Evolutionary conservation across 2,797 vertebrate species (phyloP).

Genomic region (Ptychobarbus kaznakovi): DNA sequence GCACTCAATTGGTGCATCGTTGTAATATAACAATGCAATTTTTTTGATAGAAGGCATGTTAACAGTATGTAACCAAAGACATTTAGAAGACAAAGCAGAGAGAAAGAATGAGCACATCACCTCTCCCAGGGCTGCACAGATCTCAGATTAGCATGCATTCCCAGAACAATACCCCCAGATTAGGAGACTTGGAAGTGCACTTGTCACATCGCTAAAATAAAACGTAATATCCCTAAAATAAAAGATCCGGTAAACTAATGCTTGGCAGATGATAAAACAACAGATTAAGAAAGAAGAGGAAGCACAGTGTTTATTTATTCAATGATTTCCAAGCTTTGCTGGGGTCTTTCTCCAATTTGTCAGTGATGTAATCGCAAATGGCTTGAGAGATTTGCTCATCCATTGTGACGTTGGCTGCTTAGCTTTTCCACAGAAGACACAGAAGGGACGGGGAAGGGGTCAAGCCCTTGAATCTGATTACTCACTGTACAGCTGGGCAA

Average conservation of each 20-base stretch:
- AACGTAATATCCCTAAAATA: constrained; percentile 11
- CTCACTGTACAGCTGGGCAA: constrained; percentile 48
- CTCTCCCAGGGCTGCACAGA: constrained; percentile 11
- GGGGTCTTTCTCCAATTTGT: constrained; percentile 27
- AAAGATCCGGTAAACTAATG: constrained; percentile 54
- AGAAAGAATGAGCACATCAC: constrained; percentile 25
- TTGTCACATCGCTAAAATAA: constrained; percentile 41
- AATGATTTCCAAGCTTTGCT: constrained; percentile 18
- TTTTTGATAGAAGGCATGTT: not conserved
- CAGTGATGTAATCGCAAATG: constrained; percentile 34
- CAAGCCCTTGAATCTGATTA: constrained; percentile 49
- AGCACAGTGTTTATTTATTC: constrained; percentile 21
- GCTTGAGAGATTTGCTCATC: constrained; percentile 62
- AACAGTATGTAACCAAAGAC: constrained; percentile 6
- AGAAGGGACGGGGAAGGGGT: constrained; percentile 25
- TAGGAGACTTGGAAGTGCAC: constrained; percentile 48
- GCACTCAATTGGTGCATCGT: not conserved
- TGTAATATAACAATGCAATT: not conserved
- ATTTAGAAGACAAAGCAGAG: constrained; percentile 18
- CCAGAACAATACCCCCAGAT: constrained; percentile 46
- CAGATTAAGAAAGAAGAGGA: constrained; percentile 37
- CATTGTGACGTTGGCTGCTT: constrained; percentile 65
- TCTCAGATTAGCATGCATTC: constrained; percentile 51
- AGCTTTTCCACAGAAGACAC: constrained; percentile 65
- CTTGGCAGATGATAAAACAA: constrained; percentile 23